Base-by-base conservation (phyloP, 2,797 vertebrate species). In the Centropyge bicolor region DNA sequence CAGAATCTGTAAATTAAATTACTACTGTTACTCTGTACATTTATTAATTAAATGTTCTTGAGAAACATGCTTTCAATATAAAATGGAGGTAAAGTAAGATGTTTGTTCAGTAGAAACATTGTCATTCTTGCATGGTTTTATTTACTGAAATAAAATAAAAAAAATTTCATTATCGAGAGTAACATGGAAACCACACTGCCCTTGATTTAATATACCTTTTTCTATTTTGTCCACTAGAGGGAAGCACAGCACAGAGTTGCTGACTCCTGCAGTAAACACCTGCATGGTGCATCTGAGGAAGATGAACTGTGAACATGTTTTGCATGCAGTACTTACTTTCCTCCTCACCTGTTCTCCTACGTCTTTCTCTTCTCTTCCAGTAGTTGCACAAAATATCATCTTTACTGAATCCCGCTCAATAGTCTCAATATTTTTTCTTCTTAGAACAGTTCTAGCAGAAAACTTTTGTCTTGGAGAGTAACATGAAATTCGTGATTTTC, bases 171-270 rank as follows among this genome's bases (percentile, higher is more conserved):
- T 31, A 2, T 31, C 2, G 38, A 40, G 38, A 40, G 38, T 40
- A 52, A 11, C n/a, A 7, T 17, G 14, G 27, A 40, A 59, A 27
- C 41, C 38, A 62, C 35, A 48, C 20, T 20, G 27, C 27, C 27
- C 17, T 43, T 60, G 27, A 10, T 51, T 45, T 10, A 65, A 52
- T 4, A 0, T 70, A 78, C 57, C 76, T 27, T 14, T 76, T 14
- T 2, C 16, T 1, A 4, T 16, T 3, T 46, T 41, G 0, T 48
- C 86, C 86, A 56, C 51, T 11, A 56, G 86, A 64, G 41, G 1
- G 65, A 78, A 81, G 78, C 76, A 74, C 3, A 74, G 24, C 5
- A 13, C 55, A 22, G 38, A 4, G 35, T 13, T 2, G 3, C 40
- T 11, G 67, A 46, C 0, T 45, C 6, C 13, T 17, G 0, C 12